Evolutionary conservation across 2,113 vertebrate species (phyloP), one percentile per base, ranked within the genome.

Genomic region (Atractosteus spatula): DNA sequence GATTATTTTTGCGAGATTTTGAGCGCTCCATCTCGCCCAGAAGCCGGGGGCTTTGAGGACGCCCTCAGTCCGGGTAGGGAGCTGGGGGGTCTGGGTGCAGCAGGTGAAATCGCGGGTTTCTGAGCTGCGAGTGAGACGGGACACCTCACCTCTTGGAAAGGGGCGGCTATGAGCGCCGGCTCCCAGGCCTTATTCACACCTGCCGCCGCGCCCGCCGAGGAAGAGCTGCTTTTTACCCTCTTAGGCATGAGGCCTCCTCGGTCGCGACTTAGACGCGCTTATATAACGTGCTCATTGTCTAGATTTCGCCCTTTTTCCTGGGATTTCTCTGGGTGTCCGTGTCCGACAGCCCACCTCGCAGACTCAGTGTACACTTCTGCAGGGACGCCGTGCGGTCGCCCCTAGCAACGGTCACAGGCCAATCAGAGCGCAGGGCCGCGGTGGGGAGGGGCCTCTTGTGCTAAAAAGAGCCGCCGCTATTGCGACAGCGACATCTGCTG

Each of bases 81-180:
- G n/a, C n/a, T n/a, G n/a, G n/a, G n/a, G n/a, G n/a, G n/a, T n/a
- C n/a, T n/a, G n/a, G n/a, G 29, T 2, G 29, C 29, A 29, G 29
- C 29, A 29, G 29, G 29, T 29, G 29, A 29, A 29, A 29, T n/a
- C n/a, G n/a, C n/a, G n/a, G n/a, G n/a, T n/a, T n/a, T n/a, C n/a
- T n/a, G n/a, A n/a, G n/a, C n/a, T 29, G 29, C 29, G 29, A 29
- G 57, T 16, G 14, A 59, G 14, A 5, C 14, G 12, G 57, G 5
- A n/a, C 13, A 59, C 14, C n/a, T n/a, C 5, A 92, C 92, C 92
- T 92, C 88, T 61, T 90, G 86, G 41, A 91, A 76, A 2, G 3
- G 82, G 8, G 87, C 86, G 14, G 87, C 73, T 71, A 85, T 81
- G 70, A 93, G 85, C 5, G 68, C 84, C 0, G 85, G 64, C 57